Evolutionary conservation across 2,888 invertebrate species (phyloP).

Genomic region (Aproaerema taeniolella): DNA sequence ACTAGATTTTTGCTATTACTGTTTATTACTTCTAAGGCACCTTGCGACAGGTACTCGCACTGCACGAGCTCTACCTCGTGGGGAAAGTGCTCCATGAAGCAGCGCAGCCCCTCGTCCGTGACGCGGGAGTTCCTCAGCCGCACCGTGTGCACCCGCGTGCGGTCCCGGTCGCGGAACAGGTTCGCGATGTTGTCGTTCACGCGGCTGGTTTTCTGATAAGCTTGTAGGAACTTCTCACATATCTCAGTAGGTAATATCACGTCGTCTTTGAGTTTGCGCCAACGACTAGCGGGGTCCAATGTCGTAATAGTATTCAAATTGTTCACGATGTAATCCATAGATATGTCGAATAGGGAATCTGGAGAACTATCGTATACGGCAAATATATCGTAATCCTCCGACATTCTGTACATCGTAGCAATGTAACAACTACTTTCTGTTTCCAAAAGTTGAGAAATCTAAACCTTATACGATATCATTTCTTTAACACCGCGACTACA

Average conservation of each 20-base stretch:
- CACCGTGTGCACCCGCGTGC: conserved; percentile 83
- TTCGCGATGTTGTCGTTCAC: conserved; percentile 83
- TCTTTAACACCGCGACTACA: conserved; percentile 17
- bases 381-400: conserved; percentile 34
- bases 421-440: too few species aligned
- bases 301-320: conserved; percentile 80
- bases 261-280: conserved; percentile 75
- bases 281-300: conserved; percentile 57
- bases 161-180: conserved; percentile 81
- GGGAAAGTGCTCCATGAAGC: conserved; percentile 84
- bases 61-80: conserved; percentile 85
- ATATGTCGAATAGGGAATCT: conserved; percentile 79
- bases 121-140: conserved; percentile 84
- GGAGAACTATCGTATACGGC: conserved; percentile 62
- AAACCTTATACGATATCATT: conserved; percentile 30
- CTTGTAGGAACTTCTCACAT: conserved; percentile 81
- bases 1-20: conserved; percentile 82
- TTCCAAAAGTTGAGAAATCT: conserved; percentile 31
- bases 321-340: conserved; percentile 79
- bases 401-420: conserved; percentile 39
- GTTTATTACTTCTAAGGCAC: conserved; percentile 82
- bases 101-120: conserved; percentile 82
- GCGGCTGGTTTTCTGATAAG: conserved; percentile 72
- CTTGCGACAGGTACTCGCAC: conserved; percentile 81
- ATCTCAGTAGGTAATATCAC: conserved; percentile 83